These are phyloP conservation scores for Fragum fragum DNA, from an alignment of 2,888 invertebrate genomes.

Conservation along the genomic window DNA sequence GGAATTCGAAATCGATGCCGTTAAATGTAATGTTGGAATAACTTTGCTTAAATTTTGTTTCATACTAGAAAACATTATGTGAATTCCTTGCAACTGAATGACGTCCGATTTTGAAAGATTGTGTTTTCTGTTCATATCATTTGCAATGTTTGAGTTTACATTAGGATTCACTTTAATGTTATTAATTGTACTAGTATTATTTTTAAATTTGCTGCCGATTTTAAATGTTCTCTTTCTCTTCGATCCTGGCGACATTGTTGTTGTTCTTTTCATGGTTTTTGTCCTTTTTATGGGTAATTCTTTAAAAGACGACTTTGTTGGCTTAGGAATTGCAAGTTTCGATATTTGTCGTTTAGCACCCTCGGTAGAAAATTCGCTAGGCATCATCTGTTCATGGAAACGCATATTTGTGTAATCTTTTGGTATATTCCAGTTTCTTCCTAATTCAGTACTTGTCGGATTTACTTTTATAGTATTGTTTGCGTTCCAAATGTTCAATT, in stretches of 20 bases:
- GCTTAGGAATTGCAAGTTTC: background rate
- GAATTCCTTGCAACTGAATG: constrained; percentile 50
- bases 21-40: constrained; percentile 56
- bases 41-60: constrained; percentile 38
- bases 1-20: constrained; percentile 37
- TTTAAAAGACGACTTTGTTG: background rate
- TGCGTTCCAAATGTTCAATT: constrained; percentile 37
- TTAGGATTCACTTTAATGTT: too few relatives aligned
- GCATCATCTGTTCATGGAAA: background rate
- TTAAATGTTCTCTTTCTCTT: too few relatives aligned
- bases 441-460: constrained; percentile 14
- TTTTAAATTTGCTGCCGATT: too few relatives aligned
- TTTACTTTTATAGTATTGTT: constrained; percentile 23
- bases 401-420: background rate
- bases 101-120: constrained; percentile 36
- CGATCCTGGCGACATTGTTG: background rate
- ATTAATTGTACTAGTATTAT: too few relatives aligned
- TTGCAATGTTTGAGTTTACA: background rate
- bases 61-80: constrained; percentile 54
- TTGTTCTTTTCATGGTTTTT: background rate
- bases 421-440: constrained; percentile 7
- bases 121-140: constrained; percentile 1
- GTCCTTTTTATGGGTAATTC: too few relatives aligned
- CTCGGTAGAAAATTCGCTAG: constrained; percentile 8
- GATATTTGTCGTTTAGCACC: background rate